Percentiles rank a stretch among this genome's conserved stretches.
phyloP scores from a whole-genome alignment of 2,113 vertebrate genomes.

The Dryoscopus gambensis region DNA sequence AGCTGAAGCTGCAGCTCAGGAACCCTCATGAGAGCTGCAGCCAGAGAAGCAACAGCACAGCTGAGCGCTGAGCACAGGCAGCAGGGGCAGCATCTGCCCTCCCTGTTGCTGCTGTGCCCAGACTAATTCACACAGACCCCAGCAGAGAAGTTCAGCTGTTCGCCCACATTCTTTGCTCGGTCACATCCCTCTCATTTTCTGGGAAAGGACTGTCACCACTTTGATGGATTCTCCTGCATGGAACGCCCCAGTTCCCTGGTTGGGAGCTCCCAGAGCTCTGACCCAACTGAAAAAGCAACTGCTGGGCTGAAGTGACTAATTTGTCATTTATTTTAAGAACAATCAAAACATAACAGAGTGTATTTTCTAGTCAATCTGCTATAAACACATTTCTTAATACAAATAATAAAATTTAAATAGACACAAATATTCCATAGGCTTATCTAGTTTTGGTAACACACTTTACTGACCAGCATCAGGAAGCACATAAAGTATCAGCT shows the following conservation, averaged over 20 bases:
- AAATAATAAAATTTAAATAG: not conserved
- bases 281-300: not conserved
- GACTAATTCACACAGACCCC: not conserved
- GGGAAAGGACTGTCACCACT: not conserved
- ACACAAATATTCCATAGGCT: not conserved
- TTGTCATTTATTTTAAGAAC: not conserved
- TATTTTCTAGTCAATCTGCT: not conserved
- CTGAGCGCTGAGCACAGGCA: not conserved
- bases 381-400: not conserved
- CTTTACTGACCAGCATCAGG: not conserved
- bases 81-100: not conserved
- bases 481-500: not conserved
- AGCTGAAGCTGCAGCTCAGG: not conserved
- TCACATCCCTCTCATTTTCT: not conserved
- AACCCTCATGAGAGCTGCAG: not conserved
- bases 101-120: not conserved
- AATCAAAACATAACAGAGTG: not conserved
- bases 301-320: not conserved
- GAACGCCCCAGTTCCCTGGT: not conserved
- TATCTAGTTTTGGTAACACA: not conserved
- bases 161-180: rapidly evolving
- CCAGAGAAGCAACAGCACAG: not conserved
- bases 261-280: not conserved
- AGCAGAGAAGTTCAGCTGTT: not conserved
- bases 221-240: not conserved